Evolutionary conservation across 2,888 invertebrate species (phyloP).

Genomic region (Lasius platythorax): DNA sequence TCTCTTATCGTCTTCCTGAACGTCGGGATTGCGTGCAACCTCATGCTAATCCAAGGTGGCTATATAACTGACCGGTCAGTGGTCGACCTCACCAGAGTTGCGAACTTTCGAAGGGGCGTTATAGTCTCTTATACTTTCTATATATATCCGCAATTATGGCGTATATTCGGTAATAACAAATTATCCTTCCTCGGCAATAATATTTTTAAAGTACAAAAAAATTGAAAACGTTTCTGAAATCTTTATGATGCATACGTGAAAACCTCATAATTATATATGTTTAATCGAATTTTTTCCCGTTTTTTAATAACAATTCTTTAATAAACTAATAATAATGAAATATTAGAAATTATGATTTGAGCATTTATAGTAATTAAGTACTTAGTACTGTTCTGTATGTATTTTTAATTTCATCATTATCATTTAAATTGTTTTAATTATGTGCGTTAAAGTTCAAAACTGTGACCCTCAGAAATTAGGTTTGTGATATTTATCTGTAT

Average conservation of each 20-base stretch:
- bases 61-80: constrained; percentile 82
- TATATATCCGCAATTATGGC: constrained; percentile 9
- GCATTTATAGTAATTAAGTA: not conserved
- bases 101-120: constrained; percentile 33
- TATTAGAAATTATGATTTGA: not conserved
- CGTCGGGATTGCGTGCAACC: constrained; percentile 83
- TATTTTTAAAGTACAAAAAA: not conserved
- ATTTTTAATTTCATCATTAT: not conserved
- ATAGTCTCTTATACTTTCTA: constrained; percentile 32
- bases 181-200: not conserved
- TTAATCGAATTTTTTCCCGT: not conserved
- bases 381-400: not conserved
- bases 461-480: constrained; percentile 9
- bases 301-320: not conserved
- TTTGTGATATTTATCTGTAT: constrained; percentile 56
- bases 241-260: not conserved
- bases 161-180: not conserved
- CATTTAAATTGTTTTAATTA: not conserved
- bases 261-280: not conserved
- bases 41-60: constrained; percentile 83
- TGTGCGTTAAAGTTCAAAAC: not conserved
- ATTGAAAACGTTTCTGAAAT: not conserved
- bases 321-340: not conserved
- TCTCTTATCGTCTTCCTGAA: constrained; percentile 84
- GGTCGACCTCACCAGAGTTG: constrained; percentile 75